Percentiles rank a stretch among this genome's conserved stretches.
These are phyloP conservation scores for Ia io DNA, from an alignment of 2,113 vertebrate genomes.

Conservation along the genomic window DNA sequence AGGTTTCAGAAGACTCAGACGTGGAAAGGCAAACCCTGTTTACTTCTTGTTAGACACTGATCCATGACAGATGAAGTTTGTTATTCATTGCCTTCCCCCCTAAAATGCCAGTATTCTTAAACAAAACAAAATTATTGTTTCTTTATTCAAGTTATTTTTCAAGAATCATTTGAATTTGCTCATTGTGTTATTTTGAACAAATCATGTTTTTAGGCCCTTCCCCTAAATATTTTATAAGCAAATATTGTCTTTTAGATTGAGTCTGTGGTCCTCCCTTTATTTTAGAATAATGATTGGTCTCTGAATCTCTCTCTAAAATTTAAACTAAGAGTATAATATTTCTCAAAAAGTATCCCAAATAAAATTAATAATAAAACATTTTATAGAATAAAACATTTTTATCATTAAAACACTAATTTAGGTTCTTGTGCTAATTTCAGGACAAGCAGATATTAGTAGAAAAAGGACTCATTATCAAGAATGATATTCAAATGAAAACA, in stretches of 20 bases:
- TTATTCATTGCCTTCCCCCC: background rate
- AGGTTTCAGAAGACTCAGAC: background rate
- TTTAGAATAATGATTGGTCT: background rate
- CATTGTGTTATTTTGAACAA: background rate
- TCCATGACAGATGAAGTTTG: background rate
- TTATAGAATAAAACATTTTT: background rate
- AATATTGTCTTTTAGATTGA: background rate
- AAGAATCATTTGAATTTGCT: background rate
- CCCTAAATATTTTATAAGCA: background rate
- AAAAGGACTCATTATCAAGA: background rate
- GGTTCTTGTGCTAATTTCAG: background rate
- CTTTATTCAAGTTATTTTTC: conserved; percentile 6
- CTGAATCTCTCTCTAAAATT: background rate
- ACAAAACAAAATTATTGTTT: background rate
- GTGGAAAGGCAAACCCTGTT: background rate
- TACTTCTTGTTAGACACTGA: background rate
- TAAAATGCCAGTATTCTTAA: background rate
- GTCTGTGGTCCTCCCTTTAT: background rate
- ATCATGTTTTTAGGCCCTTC: background rate
- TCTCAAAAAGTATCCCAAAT: background rate
- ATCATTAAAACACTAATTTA: background rate
- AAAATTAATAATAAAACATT: background rate
- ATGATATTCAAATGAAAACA: background rate
- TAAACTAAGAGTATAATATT: background rate
- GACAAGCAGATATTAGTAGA: background rate